Base-by-base conservation (phyloP, 1,140 invertebrate species). In the Diorhabda elongata region DNA sequence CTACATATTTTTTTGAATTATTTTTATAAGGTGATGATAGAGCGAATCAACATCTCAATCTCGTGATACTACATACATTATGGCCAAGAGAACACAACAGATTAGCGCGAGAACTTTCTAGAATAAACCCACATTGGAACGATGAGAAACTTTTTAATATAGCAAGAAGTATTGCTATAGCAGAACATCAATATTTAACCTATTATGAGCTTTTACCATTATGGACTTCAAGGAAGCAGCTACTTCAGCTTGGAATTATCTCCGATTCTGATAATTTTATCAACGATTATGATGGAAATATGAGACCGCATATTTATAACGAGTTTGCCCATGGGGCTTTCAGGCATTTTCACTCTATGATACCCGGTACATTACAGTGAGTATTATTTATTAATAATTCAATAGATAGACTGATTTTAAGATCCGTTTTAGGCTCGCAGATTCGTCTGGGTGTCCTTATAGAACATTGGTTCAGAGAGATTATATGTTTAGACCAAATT, bases 41-140 rank as follows among this genome's bases (percentile, higher is more conserved):
- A 70, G 90, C 90, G 0, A 98, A 98, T 82, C 95, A 98, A 79
- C 93, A 93, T 74, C 87, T 92, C 0, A 89, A 91, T 67, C 77
- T 96, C 45, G 89, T 92, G 0, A 82, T 92, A 4, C 81, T 98
- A 0, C 96, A 98, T 74, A 90, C 93, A 0, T 78, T 97, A 3
- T 85, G 94, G 56, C 82, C 96, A 65, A 84, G 97, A 69, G 92
- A 98, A 79, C 96, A 98, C 79, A 98, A 98, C 81, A 85, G 92
- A 59, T 83, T 98, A 41, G 94, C 95, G 1, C 85, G 87, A 56
- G 81, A 79, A 44, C 81, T 99, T 0, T 78, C 85, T 0, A 75
- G 83, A 4, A 76, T 97, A 1, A 98, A 98, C 83, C 91, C 92
- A 0, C 91, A 93, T 70, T 96, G 94, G 91, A 85, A 87, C 68